Evolutionary conservation across 2,888 invertebrate genomes (phyloP).

Genomic region (Miltochrista miniata): DNA sequence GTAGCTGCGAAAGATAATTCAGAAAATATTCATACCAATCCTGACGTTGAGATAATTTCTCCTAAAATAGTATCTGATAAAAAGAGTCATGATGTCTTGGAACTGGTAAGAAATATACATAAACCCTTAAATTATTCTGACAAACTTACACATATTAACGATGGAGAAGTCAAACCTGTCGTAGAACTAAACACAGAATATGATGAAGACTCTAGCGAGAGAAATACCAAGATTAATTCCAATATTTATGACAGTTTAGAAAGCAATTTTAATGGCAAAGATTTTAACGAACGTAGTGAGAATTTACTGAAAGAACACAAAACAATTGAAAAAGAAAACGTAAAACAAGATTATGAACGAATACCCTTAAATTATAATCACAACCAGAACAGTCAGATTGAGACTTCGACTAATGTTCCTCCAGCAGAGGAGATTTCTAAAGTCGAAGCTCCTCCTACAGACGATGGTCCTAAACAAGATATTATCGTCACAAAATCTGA

Average conservation of each 20-base stretch:
- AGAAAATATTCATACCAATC: constrained; percentile 36
- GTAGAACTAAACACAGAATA: constrained; percentile 64
- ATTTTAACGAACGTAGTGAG: constrained; percentile 22
- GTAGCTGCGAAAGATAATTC: constrained; percentile 43
- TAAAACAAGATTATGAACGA: constrained; percentile 76
- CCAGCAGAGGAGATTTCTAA: constrained; percentile 10
- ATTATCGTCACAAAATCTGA: constrained; percentile 41
- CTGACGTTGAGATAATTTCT: constrained; percentile 35
- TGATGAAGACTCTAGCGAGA: constrained; percentile 46
- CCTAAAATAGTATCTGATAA: constrained; percentile 26
- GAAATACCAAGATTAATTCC: constrained; percentile 34
- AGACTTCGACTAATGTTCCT: constrained; percentile 13
- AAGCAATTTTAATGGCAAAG: constrained; percentile 43
- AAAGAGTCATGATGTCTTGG: constrained; percentile 24
- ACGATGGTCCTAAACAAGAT: constrained; percentile 24
- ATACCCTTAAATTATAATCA: constrained; percentile 75
- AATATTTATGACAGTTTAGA: constrained; percentile 50
- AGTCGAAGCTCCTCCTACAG: constrained; percentile 10
- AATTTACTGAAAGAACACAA: constrained; percentile 35
- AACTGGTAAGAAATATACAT: constrained; percentile 27
- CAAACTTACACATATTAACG: constrained; percentile 53
- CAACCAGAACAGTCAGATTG: constrained; percentile 40
- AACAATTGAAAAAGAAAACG: constrained; percentile 42
- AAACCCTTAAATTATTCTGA: constrained; percentile 32
- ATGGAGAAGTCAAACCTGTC: constrained; percentile 71